These are phyloP conservation scores for Zhuqinia jingwanae DNA, from an alignment of 2,888 invertebrate genomes.

Conservation along the genomic window DNA sequence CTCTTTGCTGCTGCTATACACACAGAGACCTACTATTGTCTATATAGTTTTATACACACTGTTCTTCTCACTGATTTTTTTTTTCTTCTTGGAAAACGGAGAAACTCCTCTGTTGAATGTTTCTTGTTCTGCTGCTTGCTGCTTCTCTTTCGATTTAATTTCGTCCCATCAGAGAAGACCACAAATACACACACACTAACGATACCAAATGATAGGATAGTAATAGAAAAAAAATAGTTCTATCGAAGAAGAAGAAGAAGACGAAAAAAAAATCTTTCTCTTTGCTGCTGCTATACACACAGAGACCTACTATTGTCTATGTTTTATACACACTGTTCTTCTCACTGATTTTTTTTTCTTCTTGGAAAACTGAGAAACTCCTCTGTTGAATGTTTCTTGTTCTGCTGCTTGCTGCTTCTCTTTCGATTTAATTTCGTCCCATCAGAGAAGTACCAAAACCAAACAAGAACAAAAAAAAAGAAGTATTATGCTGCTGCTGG, in stretches of 20 bases:
- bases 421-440: constrained; percentile 58
- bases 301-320: not conserved
- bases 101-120: too few relatives aligned
- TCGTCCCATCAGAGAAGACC: constrained; percentile 40
- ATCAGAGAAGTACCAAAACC: constrained; percentile 10
- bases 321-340: not conserved
- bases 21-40: not conserved
- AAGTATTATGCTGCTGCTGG: not conserved
- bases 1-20: constrained; percentile 6
- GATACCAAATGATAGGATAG: constrained; percentile 19
- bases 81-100: constrained; percentile 6
- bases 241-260: too few relatives aligned
- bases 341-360: constrained; percentile 19
- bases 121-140: not conserved
- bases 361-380: constrained; percentile 10
- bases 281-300: too few relatives aligned
- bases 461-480: not conserved
- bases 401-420: constrained; percentile 6
- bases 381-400: too few relatives aligned
- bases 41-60: too few relatives aligned
- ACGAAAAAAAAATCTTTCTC: constrained; percentile 25
- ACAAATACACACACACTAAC: not conserved
- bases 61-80: constrained; percentile 12
- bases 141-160: constrained; percentile 54
- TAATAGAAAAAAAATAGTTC: not conserved